Evolutionary conservation across 2,888 invertebrate species (phyloP).

Genomic region (Linyphia triangularis): DNA sequence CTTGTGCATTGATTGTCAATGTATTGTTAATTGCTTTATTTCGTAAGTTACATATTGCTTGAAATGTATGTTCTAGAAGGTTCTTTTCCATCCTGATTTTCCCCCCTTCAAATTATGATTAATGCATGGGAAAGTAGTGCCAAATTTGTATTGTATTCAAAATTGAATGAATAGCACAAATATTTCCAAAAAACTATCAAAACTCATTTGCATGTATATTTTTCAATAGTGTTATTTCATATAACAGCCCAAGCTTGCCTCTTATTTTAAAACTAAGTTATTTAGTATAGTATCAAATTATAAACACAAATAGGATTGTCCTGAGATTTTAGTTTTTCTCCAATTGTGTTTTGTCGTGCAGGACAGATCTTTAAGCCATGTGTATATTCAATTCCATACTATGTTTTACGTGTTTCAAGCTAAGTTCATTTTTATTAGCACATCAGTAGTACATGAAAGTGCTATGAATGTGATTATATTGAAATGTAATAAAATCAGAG

Average conservation of each 20-base stretch:
- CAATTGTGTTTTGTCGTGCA: constrained; percentile 2
- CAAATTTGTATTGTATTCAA: background rate
- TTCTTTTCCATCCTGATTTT: no score
- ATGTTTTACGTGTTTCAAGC: background rate
- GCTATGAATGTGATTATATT: constrained; percentile 37
- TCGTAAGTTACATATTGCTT: background rate
- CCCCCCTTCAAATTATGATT: no score
- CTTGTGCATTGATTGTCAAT: background rate
- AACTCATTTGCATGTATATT: background rate
- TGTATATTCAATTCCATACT: constrained; percentile 16
- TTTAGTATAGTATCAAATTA: no score
- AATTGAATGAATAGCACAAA: background rate
- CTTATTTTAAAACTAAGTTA: no score
- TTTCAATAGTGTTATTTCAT: background rate
- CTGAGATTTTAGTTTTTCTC: background rate
- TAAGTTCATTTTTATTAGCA: constrained; percentile 15
- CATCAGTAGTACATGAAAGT: background rate
- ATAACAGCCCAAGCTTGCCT: no score
- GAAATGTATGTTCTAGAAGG: no score
- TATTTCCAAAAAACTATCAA: background rate
- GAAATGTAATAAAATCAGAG: constrained; percentile 24
- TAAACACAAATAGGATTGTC: no score
- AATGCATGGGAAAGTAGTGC: no score
- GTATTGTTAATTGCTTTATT: background rate
- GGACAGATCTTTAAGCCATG: background rate